phyloP scores from a whole-genome alignment of 1,140 invertebrate species.

The Camponotus vicinus region DNA sequence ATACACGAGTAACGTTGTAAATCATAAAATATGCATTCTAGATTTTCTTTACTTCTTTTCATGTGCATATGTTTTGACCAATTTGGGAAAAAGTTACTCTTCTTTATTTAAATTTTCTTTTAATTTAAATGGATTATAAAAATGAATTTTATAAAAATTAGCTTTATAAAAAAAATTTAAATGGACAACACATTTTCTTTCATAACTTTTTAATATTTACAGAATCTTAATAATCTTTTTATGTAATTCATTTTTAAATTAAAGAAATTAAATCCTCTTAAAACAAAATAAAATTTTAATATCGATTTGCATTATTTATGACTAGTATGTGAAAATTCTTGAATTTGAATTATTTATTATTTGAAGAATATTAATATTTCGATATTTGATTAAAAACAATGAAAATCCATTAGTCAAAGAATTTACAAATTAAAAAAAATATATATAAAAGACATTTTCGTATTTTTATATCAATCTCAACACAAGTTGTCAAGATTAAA shows the following conservation, averaged over 20 bases:
- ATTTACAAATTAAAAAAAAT: not conserved
- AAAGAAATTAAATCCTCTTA: not conserved
- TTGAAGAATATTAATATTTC: not conserved
- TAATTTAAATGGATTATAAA: slow-evolving; percentile 27
- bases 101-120: not conserved
- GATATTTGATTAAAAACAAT: not conserved
- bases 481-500: not conserved
- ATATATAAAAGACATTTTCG: not conserved
- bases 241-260: too few species aligned
- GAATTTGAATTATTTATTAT: slow-evolving; percentile 19
- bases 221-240: too few species aligned
- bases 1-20: not conserved
- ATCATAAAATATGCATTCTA: not conserved
- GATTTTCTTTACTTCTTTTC: slow-evolving; percentile 9
- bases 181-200: not conserved
- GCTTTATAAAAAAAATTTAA: not conserved
- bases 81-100: not conserved
- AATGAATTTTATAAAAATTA: too few species aligned
- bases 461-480: not conserved
- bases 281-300: slow-evolving; percentile 7
- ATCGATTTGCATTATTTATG: slow-evolving; percentile 50
- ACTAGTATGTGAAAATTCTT: slow-evolving; percentile 23
- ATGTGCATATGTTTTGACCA: slow-evolving; percentile 1
- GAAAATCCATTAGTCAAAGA: not conserved
- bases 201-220: slow-evolving; percentile 6